Evolutionary conservation across 2,113 vertebrate species (phyloP).

Genomic region (Ceyx cyanopectus): DNA sequence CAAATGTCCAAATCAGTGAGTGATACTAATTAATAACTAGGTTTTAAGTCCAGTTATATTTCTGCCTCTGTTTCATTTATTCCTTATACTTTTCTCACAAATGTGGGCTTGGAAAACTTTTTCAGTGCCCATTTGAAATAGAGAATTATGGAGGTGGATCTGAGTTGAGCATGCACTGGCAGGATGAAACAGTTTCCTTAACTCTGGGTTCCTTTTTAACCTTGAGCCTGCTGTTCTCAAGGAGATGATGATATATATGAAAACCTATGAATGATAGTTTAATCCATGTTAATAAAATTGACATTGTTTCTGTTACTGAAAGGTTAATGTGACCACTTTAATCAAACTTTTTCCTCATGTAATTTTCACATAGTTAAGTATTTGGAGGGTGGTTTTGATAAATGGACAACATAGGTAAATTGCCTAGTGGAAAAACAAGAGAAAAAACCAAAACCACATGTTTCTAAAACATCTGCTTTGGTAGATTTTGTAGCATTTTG

Average conservation of each 20-base stretch:
- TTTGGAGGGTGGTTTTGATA: not conserved
- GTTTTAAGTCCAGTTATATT: not conserved
- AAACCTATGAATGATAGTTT: not conserved
- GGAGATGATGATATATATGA: not conserved
- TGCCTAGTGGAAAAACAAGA: not conserved
- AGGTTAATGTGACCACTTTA: no score
- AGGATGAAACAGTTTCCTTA: not conserved
- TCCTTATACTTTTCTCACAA: not conserved
- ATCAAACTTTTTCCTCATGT: not conserved
- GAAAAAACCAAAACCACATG: fast-evolving
- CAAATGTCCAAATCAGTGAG: not conserved
- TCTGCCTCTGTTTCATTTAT: not conserved
- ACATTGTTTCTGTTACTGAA: not conserved
- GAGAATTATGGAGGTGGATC: fast-evolving
- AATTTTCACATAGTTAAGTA: not conserved
- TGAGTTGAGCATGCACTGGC: not conserved
- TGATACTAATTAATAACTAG: not conserved
- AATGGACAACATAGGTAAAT: not conserved
- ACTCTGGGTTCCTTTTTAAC: not conserved
- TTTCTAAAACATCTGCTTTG: not conserved
- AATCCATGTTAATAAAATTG: not conserved
- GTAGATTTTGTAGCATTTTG: not conserved
- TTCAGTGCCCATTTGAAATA: not conserved
- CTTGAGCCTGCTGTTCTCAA: not conserved
- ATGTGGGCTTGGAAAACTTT: not conserved